Base-by-base conservation (phyloP, 2,797 vertebrate genomes). In the Danio tinwini region DNA sequence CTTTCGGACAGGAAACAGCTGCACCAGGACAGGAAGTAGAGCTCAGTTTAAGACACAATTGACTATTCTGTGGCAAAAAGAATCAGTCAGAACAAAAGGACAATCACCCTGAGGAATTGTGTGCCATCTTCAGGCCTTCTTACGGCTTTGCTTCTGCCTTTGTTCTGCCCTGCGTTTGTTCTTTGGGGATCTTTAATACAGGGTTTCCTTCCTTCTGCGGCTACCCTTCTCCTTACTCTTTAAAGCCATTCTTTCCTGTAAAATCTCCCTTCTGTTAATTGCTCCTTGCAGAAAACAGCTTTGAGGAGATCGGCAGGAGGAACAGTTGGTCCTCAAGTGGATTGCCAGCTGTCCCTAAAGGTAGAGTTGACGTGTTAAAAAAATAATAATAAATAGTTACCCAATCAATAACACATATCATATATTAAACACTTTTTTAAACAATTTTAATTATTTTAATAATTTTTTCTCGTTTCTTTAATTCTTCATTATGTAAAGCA, bases 1-100 rank as follows among this genome's bases (percentile, higher is more conserved):
- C 87, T 92, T 92, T 91, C 90, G 92, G 90, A 92, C 88, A 94
- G 94, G 94, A 94, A 94, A 88, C 93, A 94, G 93, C 93, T 94
- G 93, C 90, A 87, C 85, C 77, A 85, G 84, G 84, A 85, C 81
- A 93, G 94, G 93, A 94, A 93, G 84, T 75, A 80, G 85, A 86
- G 90, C 86, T 82, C 68, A 82, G 86, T 89, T 87, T 88, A 87
- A 89, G 90, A 92, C 89, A 91, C 88, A 88, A 91, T 88, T 88
- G 90, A 89, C 88, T 91, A 90, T 92, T 88, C 87, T 80, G 64
- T 87, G 82, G 80, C 76, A 63, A 85, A 87, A 88, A 78, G 78
- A 77, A 89, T 87, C 84, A 75, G 84, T 83, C 81, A 58, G 78
- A 91, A 91, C 90, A 92, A 93, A 92, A 91, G 89, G 87, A 86